These are phyloP conservation scores for Ctenopoma kingsleyae DNA, from an alignment of 2,797 vertebrate species.

Conservation along the genomic window DNA sequence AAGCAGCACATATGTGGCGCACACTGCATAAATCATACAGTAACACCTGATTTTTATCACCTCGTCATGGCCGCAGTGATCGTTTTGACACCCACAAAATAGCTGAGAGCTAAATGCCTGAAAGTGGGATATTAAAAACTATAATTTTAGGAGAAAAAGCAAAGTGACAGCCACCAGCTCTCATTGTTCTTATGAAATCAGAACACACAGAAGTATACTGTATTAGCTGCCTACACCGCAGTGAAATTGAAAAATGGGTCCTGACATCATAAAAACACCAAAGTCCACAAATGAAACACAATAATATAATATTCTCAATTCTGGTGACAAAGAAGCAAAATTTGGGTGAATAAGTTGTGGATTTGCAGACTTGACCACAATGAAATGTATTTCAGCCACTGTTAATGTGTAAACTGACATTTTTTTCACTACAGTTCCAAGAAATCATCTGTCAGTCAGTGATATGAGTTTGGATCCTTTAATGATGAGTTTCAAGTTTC, in stretches of 20 bases:
- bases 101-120: conserved; percentile 15
- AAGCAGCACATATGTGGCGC: conserved; percentile 74
- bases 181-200: conserved; percentile 23
- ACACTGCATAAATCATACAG: conserved; percentile 71
- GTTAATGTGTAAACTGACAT: conserved; percentile 7
- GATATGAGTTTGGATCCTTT: too few relatives aligned
- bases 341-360: conserved; percentile 1
- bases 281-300: conserved; percentile 20
- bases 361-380: conserved; percentile 31
- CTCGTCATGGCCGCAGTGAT: conserved; percentile 41
- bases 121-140: conserved; percentile 33
- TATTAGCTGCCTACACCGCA: neutral
- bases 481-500: too few relatives aligned
- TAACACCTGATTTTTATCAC: conserved; percentile 75
- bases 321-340: conserved; percentile 7
- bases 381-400: conserved; percentile 18
- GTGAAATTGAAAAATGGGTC: neutral
- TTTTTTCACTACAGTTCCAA: neutral
- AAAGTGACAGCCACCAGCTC: conserved; percentile 11
- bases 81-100: conserved; percentile 67
- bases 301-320: neutral
- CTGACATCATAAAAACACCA: conserved; percentile 5
- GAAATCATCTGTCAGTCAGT: too few relatives aligned
- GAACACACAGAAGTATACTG: conserved; percentile 8
- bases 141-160: neutral